Evolutionary conservation across 53 echinoderm and acorn worm genomes (phyloP).

Genomic region (Mesocentrotus franciscanus): DNA sequence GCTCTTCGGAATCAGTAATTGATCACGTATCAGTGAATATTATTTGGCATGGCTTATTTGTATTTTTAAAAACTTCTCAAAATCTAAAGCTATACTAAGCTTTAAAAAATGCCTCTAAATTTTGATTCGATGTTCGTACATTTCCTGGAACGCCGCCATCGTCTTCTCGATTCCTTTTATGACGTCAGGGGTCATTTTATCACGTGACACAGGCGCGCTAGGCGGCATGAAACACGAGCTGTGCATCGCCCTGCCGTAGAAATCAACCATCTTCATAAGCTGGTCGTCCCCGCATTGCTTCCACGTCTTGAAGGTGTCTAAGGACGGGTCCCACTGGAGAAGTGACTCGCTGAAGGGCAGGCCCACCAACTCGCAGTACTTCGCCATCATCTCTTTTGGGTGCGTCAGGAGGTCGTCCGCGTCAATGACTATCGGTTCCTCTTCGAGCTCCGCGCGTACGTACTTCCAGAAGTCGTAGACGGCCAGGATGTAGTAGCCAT

Average conservation of each 20-base stretch:
- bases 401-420: constrained; percentile 76
- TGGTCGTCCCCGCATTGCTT: constrained; percentile 70
- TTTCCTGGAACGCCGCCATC: constrained; percentile 71
- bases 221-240: constrained; percentile 70
- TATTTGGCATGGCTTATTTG: no score
- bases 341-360: constrained; percentile 76
- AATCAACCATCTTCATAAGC: constrained; percentile 68
- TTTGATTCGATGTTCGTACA: constrained; percentile 76
- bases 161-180: constrained; percentile 68
- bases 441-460: constrained; percentile 68
- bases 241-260: constrained; percentile 73
- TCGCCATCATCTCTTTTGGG: constrained; percentile 71
- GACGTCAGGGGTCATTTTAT: constrained; percentile 72
- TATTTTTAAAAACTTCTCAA: no score
- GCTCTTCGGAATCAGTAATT: no score
- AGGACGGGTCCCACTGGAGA: constrained; percentile 72
- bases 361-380: constrained; percentile 81
- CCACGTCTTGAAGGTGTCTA: constrained; percentile 71
- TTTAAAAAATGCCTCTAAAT: not conserved
- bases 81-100: no score
- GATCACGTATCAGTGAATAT: no score
- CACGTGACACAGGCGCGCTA: constrained; percentile 11
- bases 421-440: constrained; percentile 80
- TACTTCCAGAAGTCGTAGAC: constrained; percentile 81
- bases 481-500: constrained; percentile 73